Conservation (phyloP, 92 coral and sea anemone species). For the Porites evermanni region DNA sequence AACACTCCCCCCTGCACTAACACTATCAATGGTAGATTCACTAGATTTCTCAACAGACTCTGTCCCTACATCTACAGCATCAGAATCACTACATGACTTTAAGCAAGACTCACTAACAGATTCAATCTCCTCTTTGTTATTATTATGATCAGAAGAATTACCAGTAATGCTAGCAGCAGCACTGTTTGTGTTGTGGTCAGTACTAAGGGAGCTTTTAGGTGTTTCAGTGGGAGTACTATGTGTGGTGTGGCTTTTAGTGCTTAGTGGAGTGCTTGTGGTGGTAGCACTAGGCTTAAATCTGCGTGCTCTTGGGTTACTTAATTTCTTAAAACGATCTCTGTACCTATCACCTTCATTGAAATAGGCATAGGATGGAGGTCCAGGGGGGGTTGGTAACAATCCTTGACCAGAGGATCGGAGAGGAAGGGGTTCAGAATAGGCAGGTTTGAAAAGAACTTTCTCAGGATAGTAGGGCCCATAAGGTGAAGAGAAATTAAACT, state of each 20-base stretch:
- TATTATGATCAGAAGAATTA: constrained; percentile 27
- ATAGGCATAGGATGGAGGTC: constrained; percentile 3
- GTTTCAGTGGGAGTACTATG: constrained; percentile 7
- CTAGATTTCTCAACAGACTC: constrained; percentile 7
- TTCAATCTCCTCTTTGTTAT: constrained; percentile 1
- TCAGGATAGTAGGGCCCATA: neutral
- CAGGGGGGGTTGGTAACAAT: constrained; percentile 26
- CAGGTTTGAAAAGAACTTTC: constrained; percentile 19
- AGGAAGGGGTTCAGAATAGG: constrained; percentile 33
- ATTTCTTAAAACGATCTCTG: constrained; percentile 55
- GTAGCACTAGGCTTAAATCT: constrained; percentile 14
- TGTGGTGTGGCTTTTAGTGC: neutral
- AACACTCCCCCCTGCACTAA: neutral
- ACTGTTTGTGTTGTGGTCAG: neutral
- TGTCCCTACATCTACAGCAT: neutral
- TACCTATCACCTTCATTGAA: constrained; percentile 38
- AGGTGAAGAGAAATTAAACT: constrained; percentile 26
- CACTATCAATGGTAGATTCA: neutral
- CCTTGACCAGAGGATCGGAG: neutral
- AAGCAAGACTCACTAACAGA: constrained; percentile 7
- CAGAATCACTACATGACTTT: neutral
- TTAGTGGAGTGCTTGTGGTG: constrained; percentile 14
- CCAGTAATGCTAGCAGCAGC: constrained; percentile 5
- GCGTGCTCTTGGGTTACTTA: constrained; percentile 30
- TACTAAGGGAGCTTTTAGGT: neutral